Evolutionary conservation across 1,140 invertebrate species (phyloP).

Genomic region (Plutomurus gul): DNA sequence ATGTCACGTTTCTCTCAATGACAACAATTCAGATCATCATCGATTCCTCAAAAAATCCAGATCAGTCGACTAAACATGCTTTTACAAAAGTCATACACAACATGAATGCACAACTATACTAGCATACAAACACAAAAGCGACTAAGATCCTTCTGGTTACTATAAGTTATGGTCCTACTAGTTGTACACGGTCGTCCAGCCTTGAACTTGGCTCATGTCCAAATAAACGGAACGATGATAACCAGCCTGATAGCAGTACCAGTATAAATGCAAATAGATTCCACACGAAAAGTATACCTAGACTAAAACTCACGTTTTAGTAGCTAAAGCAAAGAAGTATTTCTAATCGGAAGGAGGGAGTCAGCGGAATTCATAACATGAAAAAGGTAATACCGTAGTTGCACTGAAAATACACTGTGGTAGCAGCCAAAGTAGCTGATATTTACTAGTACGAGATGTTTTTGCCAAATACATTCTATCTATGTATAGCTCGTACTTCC

Average conservation of each 20-base stretch:
- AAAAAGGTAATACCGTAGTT: conserved; percentile 8
- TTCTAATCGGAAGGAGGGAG: not conserved
- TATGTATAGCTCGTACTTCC: not conserved
- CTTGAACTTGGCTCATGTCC: conserved; percentile 21
- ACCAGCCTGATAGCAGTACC: conserved; percentile 1
- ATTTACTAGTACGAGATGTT: not conserved
- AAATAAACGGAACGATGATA: conserved; percentile 25
- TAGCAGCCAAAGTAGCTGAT: not conserved
- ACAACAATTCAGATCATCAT: conserved; percentile 15
- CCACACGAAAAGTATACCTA: not conserved
- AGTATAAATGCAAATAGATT: not conserved
- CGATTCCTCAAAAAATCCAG: not conserved
- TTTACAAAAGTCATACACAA: not conserved
- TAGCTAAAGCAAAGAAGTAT: not conserved
- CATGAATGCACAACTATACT: not conserved
- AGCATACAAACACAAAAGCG: too few species aligned
- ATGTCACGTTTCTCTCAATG: conserved; percentile 12
- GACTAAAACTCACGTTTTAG: not conserved
- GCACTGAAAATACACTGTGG: too few species aligned
- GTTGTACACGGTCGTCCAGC: conserved; percentile 13
- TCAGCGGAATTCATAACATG: not conserved
- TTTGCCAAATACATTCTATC: not conserved
- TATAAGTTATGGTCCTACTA: too few species aligned
- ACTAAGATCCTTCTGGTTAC: too few species aligned
- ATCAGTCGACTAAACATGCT: not conserved